phyloP scores from a whole-genome alignment of 2,113 vertebrate species.

The Petrocephalus zakoni region DNA sequence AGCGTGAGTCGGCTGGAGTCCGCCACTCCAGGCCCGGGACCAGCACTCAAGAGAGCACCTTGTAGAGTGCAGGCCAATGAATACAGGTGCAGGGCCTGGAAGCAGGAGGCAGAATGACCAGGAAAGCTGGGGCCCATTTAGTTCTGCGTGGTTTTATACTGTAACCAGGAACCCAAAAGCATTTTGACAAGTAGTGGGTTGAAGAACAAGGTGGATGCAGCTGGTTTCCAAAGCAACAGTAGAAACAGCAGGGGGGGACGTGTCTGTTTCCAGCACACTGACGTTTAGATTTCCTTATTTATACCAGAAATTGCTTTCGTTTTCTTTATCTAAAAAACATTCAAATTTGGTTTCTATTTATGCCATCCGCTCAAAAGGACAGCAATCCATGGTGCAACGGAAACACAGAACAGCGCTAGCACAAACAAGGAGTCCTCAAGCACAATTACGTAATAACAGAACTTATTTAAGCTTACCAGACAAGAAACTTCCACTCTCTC shows the following conservation, averaged over 20 bases:
- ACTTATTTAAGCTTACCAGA: background rate
- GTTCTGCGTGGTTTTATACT: background rate
- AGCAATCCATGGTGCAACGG: background rate
- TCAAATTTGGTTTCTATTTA: background rate
- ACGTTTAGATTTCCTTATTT: background rate
- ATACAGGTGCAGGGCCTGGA: background rate
- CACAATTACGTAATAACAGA: background rate
- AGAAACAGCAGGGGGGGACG: background rate
- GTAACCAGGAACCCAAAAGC: background rate
- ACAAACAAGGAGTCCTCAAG: background rate
- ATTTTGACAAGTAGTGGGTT: background rate
- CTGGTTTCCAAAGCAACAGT: background rate
- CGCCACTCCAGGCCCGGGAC: background rate
- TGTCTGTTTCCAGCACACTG: background rate
- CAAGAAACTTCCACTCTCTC: background rate
- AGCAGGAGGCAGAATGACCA: background rate
- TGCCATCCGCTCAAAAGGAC: background rate
- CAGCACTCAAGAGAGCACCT: background rate
- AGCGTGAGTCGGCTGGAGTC: background rate
- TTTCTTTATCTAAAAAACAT: background rate
- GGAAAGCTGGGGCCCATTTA: background rate
- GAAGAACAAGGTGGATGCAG: background rate
- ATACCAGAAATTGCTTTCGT: background rate
- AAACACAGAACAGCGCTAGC: background rate
- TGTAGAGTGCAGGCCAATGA: background rate